Base-by-base conservation (phyloP, 2,888 invertebrate species). In the Mythimna impura region DNA sequence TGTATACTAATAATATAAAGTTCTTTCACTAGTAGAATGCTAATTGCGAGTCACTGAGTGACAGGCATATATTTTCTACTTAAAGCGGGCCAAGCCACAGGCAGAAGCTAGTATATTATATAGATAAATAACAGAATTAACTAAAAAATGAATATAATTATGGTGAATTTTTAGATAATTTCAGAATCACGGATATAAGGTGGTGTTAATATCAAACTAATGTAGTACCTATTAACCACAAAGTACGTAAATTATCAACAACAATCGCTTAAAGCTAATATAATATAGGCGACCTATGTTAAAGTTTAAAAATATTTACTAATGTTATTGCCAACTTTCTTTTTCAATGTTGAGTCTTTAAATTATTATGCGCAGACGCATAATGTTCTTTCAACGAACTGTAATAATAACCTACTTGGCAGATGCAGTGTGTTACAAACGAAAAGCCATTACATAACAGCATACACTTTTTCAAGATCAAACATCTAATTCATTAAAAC, bases 401-500 rank as follows among this genome's bases (percentile, higher is more conserved):
- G 83, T 77, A 86, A 89, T 90, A 90, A 90, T 91, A 92, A 92
- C 91, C 91, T 86, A 92, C 83, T 92, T 91, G 92, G 91, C 92
- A 88, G 80, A 78, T 82, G 87, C 83, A 86, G 64, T 79, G 71
- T 57, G 70, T 57, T 70, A 73, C 72, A 67, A 73, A 79, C 69
- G 60, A 73, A 80, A 81, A 76, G 43, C 47, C 80, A 80, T 80
- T 80, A 54, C 17, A 76, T 74, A 74, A 76, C 80, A 80, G 57
- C 61, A 72, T 71, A 68, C 63, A 73, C 61, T 77, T 81, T 83
- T 88, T 87, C 87, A 87, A 88, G 87, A 90, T 88, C 87, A 88
- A 88, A 87, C 82, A 84, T 65, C 30, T 71, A 60, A 78, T 78
- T 83, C 71, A 82, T 83, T 73, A 74, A 76, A 76, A 66, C 57